These are phyloP conservation scores for Drosophila lini DNA, from an alignment of 1,140 invertebrate species.

Conservation along the genomic window DNA sequence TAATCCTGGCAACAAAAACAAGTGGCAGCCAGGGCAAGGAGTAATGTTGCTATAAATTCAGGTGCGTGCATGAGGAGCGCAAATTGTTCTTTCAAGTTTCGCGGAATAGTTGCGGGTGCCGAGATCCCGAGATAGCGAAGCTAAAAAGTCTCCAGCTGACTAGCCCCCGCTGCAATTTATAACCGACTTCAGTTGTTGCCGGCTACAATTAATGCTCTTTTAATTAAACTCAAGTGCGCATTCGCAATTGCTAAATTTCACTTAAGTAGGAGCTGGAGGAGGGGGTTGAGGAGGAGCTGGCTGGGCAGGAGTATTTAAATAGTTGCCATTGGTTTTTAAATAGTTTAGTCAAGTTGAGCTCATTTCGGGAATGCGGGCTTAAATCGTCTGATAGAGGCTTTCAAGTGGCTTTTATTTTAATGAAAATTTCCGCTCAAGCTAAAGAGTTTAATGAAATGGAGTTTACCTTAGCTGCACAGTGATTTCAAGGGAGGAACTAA, in stretches of 20 bases:
- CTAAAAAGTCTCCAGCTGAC: constrained; percentile 37
- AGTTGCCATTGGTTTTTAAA: constrained; percentile 26
- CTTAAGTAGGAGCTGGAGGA: neutral
- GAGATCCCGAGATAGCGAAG: constrained; percentile 38
- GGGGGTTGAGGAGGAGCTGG: neutral
- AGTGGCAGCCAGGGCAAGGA: neutral
- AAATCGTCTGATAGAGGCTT: constrained; percentile 38
- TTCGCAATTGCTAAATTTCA: constrained; percentile 76
- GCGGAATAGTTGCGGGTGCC: constrained; percentile 61
- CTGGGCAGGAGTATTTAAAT: neutral
- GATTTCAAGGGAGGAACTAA: neutral
- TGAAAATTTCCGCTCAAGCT: constrained; percentile 57
- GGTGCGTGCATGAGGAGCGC: constrained; percentile 45
- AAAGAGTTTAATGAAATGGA: constrained; percentile 26
- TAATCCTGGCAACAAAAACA: constrained; percentile 50
- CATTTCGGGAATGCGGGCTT: constrained; percentile 23
- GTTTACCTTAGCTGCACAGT: constrained; percentile 9
- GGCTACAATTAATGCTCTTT: constrained; percentile 78
- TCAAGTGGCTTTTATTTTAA: constrained; percentile 68
- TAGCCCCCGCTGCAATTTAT: constrained; percentile 52
- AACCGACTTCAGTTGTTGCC: constrained; percentile 51
- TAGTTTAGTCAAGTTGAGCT: constrained; percentile 49
- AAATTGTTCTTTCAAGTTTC: constrained; percentile 67
- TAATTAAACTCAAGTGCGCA: constrained; percentile 81
- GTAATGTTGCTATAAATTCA: constrained; percentile 62